phyloP scores from a whole-genome alignment of 2,888 invertebrate genomes.

The Acronicta psi region DNA sequence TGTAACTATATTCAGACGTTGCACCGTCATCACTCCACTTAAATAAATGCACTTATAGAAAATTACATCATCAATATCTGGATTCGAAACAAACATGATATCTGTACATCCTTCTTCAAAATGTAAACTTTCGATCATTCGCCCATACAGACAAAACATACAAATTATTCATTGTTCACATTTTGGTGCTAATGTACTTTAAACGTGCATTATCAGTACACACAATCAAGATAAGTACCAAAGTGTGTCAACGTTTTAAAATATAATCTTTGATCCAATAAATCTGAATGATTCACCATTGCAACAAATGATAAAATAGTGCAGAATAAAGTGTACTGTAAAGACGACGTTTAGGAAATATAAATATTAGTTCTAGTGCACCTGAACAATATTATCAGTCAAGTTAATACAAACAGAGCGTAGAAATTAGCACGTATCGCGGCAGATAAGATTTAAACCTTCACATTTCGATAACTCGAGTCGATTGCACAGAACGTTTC shows the following conservation, averaged over 20 bases:
- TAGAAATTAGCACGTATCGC: constrained; percentile 15
- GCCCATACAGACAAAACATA: background rate
- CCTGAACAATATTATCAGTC: constrained; percentile 51
- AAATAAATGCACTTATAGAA: no score
- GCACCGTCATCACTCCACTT: no score
- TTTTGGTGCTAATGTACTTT: constrained; percentile 12
- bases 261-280: constrained; percentile 12
- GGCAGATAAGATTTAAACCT: constrained; percentile 30
- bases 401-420: constrained; percentile 26
- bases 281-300: constrained; percentile 31
- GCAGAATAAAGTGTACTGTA: constrained; percentile 30
- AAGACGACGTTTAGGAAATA: constrained; percentile 41
- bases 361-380: constrained; percentile 36
- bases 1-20: no score
- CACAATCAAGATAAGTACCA: constrained; percentile 23
- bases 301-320: constrained; percentile 14
- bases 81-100: background rate
- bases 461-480: constrained; percentile 19
- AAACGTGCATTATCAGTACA: constrained; percentile 11
- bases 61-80: no score
- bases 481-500: constrained; percentile 15
- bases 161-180: background rate
- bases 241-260: constrained; percentile 25
- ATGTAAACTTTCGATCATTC: background rate
- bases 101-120: background rate